A percentile compares a stretch with the other conserved stretches of the same genome.
Conservation (phyloP, 2,113 vertebrate species). For the Anolis sagrei region DNA sequence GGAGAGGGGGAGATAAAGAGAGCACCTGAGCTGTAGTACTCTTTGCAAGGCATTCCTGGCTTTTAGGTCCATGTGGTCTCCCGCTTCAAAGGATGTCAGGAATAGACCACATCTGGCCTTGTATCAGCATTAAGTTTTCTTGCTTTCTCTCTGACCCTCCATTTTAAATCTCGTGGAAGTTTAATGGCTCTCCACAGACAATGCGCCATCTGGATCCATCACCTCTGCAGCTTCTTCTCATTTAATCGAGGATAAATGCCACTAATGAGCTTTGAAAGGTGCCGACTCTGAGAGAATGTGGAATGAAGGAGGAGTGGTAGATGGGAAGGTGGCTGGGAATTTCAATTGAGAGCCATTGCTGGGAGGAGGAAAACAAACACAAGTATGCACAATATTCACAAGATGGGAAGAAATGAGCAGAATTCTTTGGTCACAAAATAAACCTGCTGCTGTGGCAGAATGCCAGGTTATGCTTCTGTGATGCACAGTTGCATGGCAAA, state of each 20-base stretch:
- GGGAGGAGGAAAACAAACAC: background rate
- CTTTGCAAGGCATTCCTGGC: background rate
- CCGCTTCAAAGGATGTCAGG: constrained; percentile 15
- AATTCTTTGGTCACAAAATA: background rate
- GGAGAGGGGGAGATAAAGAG: background rate
- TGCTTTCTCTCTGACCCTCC: background rate
- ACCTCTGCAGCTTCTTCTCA: constrained; percentile 61
- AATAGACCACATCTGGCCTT: background rate
- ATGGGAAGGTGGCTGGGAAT: constrained; percentile 26
- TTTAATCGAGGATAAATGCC: constrained; percentile 66
- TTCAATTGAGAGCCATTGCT: background rate
- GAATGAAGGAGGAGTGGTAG: constrained; percentile 53
- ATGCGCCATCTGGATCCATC: constrained; percentile 59
- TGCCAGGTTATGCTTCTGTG: background rate
- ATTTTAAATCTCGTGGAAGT: background rate
- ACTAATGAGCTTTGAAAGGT: constrained; percentile 68
- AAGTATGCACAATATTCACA: no score
- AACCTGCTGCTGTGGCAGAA: background rate
- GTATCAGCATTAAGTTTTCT: constrained; percentile 20
- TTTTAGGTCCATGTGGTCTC: background rate
- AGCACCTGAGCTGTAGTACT: background rate
- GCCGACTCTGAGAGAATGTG: background rate
- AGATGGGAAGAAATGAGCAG: no score
- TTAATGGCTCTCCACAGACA: constrained; percentile 58
- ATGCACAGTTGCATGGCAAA: no score